Conservation (phyloP, 2,888 invertebrate genomes). For the Oxycera nigricornis region DNA sequence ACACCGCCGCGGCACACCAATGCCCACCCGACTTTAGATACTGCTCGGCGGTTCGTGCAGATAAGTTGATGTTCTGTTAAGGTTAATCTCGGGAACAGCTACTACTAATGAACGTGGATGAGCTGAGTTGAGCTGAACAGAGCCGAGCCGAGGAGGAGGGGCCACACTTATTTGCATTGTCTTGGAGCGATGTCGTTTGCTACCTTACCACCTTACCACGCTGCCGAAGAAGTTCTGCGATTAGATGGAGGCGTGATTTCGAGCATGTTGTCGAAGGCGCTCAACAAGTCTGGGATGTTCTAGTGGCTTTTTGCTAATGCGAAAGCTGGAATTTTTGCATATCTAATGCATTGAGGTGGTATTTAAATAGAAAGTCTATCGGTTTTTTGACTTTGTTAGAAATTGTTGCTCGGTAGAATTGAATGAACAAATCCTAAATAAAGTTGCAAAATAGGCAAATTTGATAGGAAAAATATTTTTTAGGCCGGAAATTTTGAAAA, state of each 20-base stretch:
- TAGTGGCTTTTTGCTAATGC: too few species aligned
- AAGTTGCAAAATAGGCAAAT: too few species aligned
- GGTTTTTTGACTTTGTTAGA: too few species aligned
- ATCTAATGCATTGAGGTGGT: too few species aligned
- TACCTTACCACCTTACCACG: neutral
- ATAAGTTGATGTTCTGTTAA: conserved; percentile 5
- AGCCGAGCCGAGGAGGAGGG: conserved; percentile 1
- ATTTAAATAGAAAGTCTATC: too few species aligned
- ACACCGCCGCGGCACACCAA: neutral
- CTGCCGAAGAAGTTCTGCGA: conserved; percentile 10
- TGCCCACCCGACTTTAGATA: neutral
- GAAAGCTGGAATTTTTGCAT: too few species aligned
- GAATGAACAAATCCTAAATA: too few species aligned
- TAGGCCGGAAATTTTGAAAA: too few species aligned
- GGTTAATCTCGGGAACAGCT: neutral
- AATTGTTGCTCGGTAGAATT: too few species aligned
- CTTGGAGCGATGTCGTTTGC: conserved; percentile 5
- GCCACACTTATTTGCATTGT: conserved; percentile 24
- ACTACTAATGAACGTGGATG: conserved; percentile 1
- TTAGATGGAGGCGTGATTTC: conserved; percentile 5
- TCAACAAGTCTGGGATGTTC: too few species aligned
- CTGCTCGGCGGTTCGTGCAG: neutral
- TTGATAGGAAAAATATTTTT: too few species aligned
- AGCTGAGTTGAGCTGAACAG: neutral
- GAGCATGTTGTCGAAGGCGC: too few species aligned